phyloP scores from a whole-genome alignment of 2,797 vertebrate species.

The Acrossocheilus fasciatus region DNA sequence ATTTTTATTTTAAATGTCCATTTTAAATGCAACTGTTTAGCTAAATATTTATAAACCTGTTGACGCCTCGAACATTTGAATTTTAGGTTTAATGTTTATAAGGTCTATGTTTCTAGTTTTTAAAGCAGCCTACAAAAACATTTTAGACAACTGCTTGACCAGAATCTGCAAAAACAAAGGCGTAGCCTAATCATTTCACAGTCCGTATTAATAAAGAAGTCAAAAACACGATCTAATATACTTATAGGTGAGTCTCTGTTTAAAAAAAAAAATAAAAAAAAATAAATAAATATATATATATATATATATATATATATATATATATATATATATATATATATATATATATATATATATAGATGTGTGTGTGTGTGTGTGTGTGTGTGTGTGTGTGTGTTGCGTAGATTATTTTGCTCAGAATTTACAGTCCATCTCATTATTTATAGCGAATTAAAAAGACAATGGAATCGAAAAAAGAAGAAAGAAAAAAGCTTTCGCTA shows the following conservation, averaged over 20 bases:
- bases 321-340: too few species aligned
- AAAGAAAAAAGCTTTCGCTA: not conserved
- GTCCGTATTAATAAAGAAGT: not conserved
- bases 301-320: too few species aligned
- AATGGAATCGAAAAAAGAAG: not conserved
- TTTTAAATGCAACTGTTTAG: not conserved
- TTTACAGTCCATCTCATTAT: not conserved
- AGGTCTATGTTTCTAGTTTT: not conserved
- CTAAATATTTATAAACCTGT: not conserved
- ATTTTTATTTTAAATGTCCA: not conserved
- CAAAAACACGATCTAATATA: too few species aligned
- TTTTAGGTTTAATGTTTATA: not conserved
- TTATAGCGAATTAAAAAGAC: not conserved
- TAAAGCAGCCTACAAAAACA: not conserved
- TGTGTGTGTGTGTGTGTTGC: too few species aligned
- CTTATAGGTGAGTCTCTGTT: not conserved
- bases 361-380: too few species aligned
- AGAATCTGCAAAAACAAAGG: not conserved
- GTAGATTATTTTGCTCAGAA: too few species aligned
- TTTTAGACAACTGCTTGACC: not conserved
- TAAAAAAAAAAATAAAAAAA: not conserved
- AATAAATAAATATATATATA: too few species aligned
- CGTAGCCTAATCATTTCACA: not conserved
- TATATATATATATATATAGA: too few species aligned
- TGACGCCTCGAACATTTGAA: not conserved